Base-by-base conservation (phyloP, 2,113 vertebrate genomes). In the Rallus limicola region DNA sequence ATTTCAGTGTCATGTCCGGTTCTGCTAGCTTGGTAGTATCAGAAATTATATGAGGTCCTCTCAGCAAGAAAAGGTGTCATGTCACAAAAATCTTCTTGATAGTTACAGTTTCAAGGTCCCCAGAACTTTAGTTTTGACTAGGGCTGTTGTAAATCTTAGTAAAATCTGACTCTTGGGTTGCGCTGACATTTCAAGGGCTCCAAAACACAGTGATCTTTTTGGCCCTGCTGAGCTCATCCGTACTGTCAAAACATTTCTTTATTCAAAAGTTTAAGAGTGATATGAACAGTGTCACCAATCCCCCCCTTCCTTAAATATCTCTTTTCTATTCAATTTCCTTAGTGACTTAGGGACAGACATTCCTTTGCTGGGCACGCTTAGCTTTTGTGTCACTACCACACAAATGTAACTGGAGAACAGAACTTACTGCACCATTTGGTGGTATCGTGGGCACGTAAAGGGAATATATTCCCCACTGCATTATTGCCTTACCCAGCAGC, bases 121-220 rank as follows among this genome's bases (percentile, higher is more conserved):
- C 44, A 83, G 76, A 94, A 63, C 14, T 93, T 93, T 40, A 83
- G 76, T 53, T 89, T 86, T n/a, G 26, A 62, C 38, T 55, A 76
- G 36, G 20, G 82, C 40, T 58, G 65, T 58, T 88, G 77, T 86
- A 92, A 93, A 71, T 86, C 62, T 89, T 70, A 69, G 58, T 84
- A 65, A 79, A 96, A 86, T 24, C 72, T 88, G 71, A 64, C 72
- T 74, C 42, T 50, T 53, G 44, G 69, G 91, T 74, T 74, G 33
- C 78, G 60, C 34, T 91, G 85, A 86, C 36, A 64, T 86, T 92
- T 92, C 90, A 94, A 94, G 91, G 58, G n/a, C 63, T 93, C 31
- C 40, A 92, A 86, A 88, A 16, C 50, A 9, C 42, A 23, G 40
- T 53, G 71, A 77, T 94, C 84, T 78, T 86, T 86, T 93, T 72